Base-by-base conservation (phyloP, 2,888 invertebrate genomes). In the Drosophila demipolita region DNA sequence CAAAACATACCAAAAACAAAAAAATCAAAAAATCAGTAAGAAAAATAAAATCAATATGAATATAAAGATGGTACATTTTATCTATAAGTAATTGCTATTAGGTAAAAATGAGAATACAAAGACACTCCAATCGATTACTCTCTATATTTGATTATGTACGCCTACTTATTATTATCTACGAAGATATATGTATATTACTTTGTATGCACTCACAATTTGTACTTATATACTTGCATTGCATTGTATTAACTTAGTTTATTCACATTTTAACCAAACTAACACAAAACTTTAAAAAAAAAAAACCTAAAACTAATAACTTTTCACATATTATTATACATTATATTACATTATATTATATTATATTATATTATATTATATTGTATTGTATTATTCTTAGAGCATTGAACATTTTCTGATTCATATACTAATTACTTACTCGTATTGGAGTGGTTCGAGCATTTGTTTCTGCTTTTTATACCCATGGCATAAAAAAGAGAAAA, bases 81-180 rank as follows among this genome's bases (percentile, higher is more conserved):
- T 23, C 35, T n/a, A 42, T 77, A 77, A 76, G 78, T 66, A 55
- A 62, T 65, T 69, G 58, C 64, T 74, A 73, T 53, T 64, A 67
- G 62, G 35, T 72, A 60, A 55, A 52, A 35, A 54, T 23, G 52
- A 33, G n/a, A 32, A 35, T 12, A 63, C 29, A 48, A 8, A 64
- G 48, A 57, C 52, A 61, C 61, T 57, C 60, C 48, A 60, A 70
- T 62, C 70, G 72, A 84, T 82, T 75, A 75, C 66, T 70, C 65
- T 75, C 60, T 71, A 54, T 53, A 71, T 82, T 78, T 78, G 62
- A 73, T 72, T 76, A 66, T 83, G 78, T 86, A 86, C 54, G 74
- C 83, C 83, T 74, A 83, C 32, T 75, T 78, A 83, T 86, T 77
- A 87, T 83, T 84, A 82, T 87, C 87, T 87, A 87, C 80, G 57